Percentiles rank a stretch among this genome's conserved stretches.
phyloP scores from a whole-genome alignment of 2,113 vertebrate species.

The Chaetura pelagica region DNA sequence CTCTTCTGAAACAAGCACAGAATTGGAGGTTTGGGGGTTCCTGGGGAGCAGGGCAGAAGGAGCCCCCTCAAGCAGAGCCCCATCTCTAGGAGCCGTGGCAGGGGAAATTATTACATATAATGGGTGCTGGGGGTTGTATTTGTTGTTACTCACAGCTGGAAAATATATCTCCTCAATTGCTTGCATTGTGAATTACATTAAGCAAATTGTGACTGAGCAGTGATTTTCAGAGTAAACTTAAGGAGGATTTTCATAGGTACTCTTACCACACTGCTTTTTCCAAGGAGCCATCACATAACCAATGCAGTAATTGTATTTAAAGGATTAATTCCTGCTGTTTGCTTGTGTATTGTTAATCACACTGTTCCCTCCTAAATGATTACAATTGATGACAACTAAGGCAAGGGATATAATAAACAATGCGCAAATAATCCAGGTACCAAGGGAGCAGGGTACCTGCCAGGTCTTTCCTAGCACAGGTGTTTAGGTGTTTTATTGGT shows the following conservation, averaged over 20 bases:
- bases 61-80: not conserved
- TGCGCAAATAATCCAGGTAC: conserved; percentile 60
- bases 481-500: conserved; percentile 43
- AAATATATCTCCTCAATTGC: not conserved
- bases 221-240: conserved; percentile 19
- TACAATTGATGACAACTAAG: conserved; percentile 76
- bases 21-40: not conserved
- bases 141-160: not conserved
- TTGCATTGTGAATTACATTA: not conserved
- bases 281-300: conserved; percentile 47
- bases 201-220: conserved; percentile 3
- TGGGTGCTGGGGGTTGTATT: not conserved
- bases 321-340: conserved; percentile 82
- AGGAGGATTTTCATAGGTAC: not conserved
- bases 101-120: not conserved
- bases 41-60: not conserved
- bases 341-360: conserved; percentile 77
- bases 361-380: conserved; percentile 77
- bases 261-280: conserved; percentile 43
- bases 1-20: not conserved
- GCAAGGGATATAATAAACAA: conserved; percentile 74
- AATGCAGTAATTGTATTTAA: conserved; percentile 71
- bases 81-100: not conserved
- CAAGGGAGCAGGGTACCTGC: conserved; percentile 58
- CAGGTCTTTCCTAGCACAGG: conserved; percentile 64